phyloP scores from a whole-genome alignment of 2,113 vertebrate species.

The Phycodurus eques region DNA sequence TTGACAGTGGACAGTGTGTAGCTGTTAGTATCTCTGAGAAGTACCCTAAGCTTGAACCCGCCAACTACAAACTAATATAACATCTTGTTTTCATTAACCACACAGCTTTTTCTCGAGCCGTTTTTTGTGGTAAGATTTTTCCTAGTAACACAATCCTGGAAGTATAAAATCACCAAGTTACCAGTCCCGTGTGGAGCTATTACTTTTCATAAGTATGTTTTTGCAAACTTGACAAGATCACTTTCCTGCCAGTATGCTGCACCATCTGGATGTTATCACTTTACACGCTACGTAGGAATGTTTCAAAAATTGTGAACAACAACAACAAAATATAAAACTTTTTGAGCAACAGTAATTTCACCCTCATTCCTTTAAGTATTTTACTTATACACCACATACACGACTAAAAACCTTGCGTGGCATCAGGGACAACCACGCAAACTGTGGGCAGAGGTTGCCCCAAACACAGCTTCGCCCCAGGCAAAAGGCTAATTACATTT shows the following conservation, averaged over 20 bases:
- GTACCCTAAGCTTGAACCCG: constrained; percentile 6
- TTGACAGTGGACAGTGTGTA: not conserved
- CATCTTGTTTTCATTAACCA: constrained; percentile 1
- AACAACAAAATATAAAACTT: not conserved
- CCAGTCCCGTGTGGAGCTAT: not conserved
- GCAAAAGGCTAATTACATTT: constrained; percentile 71
- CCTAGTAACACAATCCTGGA: not conserved
- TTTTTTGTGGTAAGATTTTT: not conserved
- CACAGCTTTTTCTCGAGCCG: not conserved
- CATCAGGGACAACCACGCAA: constrained; percentile 43
- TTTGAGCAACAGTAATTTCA: not conserved
- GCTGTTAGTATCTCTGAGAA: constrained; percentile 3
- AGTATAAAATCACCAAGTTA: not conserved
- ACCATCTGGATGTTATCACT: not conserved
- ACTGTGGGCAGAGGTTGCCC: constrained; percentile 37
- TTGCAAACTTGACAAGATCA: constrained; percentile 1
- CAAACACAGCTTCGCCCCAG: constrained; percentile 43
- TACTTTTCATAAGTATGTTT: not conserved
- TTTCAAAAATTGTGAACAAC: not conserved
- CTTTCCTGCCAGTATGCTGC: not conserved
- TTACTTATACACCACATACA: constrained; percentile 32
- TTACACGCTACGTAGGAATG: not conserved
- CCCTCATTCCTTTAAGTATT: constrained; percentile 17
- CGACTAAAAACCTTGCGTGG: constrained; percentile 37
- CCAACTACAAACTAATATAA: constrained; percentile 2